Evolutionary conservation across 1,140 invertebrate species (phyloP), one percentile per base, ranked within the genome.

Genomic region (Aplysia californica): DNA sequence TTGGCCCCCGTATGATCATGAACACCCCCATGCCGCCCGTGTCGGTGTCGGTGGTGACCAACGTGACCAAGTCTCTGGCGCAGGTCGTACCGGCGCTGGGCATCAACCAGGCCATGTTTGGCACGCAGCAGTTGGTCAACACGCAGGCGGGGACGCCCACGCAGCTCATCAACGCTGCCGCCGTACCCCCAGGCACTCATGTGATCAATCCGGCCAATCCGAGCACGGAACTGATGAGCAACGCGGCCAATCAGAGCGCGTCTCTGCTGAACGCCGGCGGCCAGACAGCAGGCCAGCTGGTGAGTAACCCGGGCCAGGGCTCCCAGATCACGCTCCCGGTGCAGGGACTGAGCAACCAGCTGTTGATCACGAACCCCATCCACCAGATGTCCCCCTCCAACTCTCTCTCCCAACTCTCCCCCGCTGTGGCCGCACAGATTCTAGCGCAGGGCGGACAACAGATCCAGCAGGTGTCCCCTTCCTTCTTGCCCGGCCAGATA

Each of bases 401-500:
- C 26, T 33, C 72, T 3, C 5, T 66, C n/a, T 44, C 72, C 39
- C 72, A 75, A 31, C 61, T 75, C 10, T 75, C 72, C 10, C 72
- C 72, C n/a, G 72, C 72, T 10, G 31, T 75, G 26, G 72, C 72
- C 31, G 72, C 72, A 44, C 72, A 75, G 10, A 75, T 75, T 66
- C 61, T 75, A 41, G n/a, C 72, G 1, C 72, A 75, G 26, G 41
- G 61, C 15, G 59, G 66, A 23, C 61, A 65, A 31, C 72, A 75
- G 3, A 21, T 44, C 21, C 61, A 61, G 15, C 72, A 75, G 35
- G 66, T 75, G 59, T 75, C 72, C n/a, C 72, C 72, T 38, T 75
- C 72, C 29, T 75, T 75, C 38, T 35, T 75, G 29, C 72, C 55
- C 10, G 39, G 35, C 21, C 72, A 75, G 2, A 4, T 75, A 1